Evolutionary conservation across 2,797 vertebrate species (phyloP), one percentile per base, ranked within the genome.

Genomic region (Chaetodon trifasciatus): DNA sequence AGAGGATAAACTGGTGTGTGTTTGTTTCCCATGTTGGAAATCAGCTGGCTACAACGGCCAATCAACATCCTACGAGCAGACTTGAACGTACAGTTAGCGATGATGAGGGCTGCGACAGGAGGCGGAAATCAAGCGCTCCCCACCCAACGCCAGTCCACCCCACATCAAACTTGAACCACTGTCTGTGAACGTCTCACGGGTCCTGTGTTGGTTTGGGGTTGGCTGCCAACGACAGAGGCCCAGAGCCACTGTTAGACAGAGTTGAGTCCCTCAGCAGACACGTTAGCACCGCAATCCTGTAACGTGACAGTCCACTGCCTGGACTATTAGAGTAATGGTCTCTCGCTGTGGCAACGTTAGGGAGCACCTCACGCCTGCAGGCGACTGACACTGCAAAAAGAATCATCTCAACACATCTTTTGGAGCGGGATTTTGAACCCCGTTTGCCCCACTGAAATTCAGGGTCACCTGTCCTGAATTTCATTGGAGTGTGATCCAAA

Each of bases 231-330:
- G 52, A 40, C 46, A 0, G 40, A 32, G 56, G 35, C 32, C 73
- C 78, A 78, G 83, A 90, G 82, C 72, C 86, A 70, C 57, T 32
- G 78, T n/a, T 70, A 28, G 76, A 85, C 83, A 77, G 70, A 76
- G 83, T 56, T 82, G 75, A 81, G 75, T 64, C 64, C 49, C 8
- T 60, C 37, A 61, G 58, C 72, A 0, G 58, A 77, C 32, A 49
- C 11, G 37, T 74, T 68, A 80, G 85, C 85, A 70, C 78, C 70
- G 5, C 74, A 28, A 4, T 78, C 67, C 68, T 60, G 49, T 42
- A 52, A 84, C 73, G 50, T 16, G 16, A 24, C 53, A 7, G 58
- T 53, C 73, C 62, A 32, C 39, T 62, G 12, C 21, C 24, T 57
- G 24, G 17, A 63, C 60, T 37, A 17, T 24, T 23, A 16, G 49